Evolutionary conservation across 2,113 vertebrate genomes (phyloP), one percentile per base, ranked within the genome.

Genomic region (Eptatretus burgeri): DNA sequence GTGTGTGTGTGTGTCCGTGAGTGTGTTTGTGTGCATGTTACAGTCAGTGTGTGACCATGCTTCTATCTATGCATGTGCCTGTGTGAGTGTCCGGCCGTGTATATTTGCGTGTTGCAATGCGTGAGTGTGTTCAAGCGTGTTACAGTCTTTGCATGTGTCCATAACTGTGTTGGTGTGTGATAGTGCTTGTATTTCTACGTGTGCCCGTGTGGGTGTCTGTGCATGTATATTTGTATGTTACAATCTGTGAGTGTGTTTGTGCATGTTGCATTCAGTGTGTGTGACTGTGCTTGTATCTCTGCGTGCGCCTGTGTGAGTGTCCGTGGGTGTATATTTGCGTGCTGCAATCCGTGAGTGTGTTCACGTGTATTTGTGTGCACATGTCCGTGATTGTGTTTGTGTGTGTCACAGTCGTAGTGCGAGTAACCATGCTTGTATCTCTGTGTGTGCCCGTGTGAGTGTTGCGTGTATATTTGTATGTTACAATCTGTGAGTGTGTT

Each of bases 201-300:
- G 27, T 49, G 20, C 13, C 49, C 14, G 49, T 50, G 41, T 50
- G 49, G 2, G 49, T 13, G 52, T 1, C 18, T 16, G n/a, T 62
- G 52, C 14, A 20, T 65, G 64, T 53, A 5, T 17, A 2, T 5
- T 5, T 65, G n/a, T 65, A 17, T 65, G 51, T 65, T 17, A 19
- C 51, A 9, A 52, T n/a, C 41, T 11, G 64, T 56, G 64, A 13
- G 51, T 19, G 52, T n/a, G 12, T 18, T 18, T 52, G 52, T 19
- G 5, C 52, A 50, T 65, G 64, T 65, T 14, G 19, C 50, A 9
- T 16, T 65, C 50, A 9, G 50, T 65, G 50, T 10, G 64, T 60
- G 64, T 5, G 51, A 3, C 10, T 11, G 51, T 60, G 64, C 5
- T 50, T n/a, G 27, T 20, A 11, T 60, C 11, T 13, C 2, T 60